Base-by-base conservation (phyloP, 2,113 vertebrate species). In the Scopus umbretta region DNA sequence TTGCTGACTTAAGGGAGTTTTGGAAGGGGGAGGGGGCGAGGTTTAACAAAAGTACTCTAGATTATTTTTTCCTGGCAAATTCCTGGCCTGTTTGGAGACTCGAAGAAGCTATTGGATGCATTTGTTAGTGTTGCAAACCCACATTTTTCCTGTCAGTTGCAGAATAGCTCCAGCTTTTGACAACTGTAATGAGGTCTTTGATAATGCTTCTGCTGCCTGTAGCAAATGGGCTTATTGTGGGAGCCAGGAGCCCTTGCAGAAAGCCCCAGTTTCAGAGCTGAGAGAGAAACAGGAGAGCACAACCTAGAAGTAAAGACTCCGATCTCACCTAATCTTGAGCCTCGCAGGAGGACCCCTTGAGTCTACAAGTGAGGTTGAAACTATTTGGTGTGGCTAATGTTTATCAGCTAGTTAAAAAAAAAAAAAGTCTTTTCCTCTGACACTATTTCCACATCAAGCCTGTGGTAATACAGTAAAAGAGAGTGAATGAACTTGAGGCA, bases 11-110 rank as follows among this genome's bases (percentile, higher is more conserved):
- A 91, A 88, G 86, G 53, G 80, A 43, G 45, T 83, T 91, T 79
- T 29, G 20, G 36, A 43, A 74, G 23, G 7, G 13, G 30, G 7
- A 15, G 9, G 11, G 12, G 27, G 1, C n/a, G 9, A 61, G 26
- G 8, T 49, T 88, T 86, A 83, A 85, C 25, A 30, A 92, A 97
- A 97, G 93, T 96, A 88, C 91, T 92, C 78, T 63, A 21, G 42
- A 38, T 94, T 93, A 8, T 87, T 97, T 97, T 90, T 96, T 96
- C 90, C 40, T 82, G 71, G 53, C 75, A 84, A 95, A 94, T 96
- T 93, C 81, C 53, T 91, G 89, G 74, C 58, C 83, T 76, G 45
- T 95, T 96, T 90, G 80, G 62, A 88, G 68, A 76, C 73, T 80
- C 22, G 22, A 86, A 76, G 92, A 97, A 97, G 67, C 74, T 87